Base-by-base conservation (phyloP, 1,140 invertebrate genomes). In the Camponotus pennsylvanicus region DNA sequence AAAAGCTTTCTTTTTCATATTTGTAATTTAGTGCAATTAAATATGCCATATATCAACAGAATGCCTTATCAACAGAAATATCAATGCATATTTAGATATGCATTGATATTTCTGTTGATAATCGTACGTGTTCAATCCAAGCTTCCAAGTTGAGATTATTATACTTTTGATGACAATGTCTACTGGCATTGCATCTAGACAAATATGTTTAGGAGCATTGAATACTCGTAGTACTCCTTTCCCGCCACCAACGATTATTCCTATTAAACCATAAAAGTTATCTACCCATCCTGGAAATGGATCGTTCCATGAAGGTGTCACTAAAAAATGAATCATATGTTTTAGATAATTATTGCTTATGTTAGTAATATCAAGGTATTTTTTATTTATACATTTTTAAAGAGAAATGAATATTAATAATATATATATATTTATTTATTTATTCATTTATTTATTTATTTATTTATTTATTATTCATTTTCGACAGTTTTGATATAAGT, bases 261-360 rank as follows among this genome's bases (percentile, higher is more conserved):
- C 98, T 55, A 98, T 97, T 4, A 98, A 98, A 13, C 98, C 98
- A 94, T 99, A 99, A 90, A 98, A 98, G 94, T 99, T 99, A 91
- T 99, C 99, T 11, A 99, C 96, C 99, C 99, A 99, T 1, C 98
- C 98, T 0, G 95, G 92, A 0, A 97, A 61, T 0, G 97, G 97
- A 55, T 98, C 97, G 0, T 92, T 84, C 18, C 96, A 59, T 9
- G 97, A 95, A 0, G 96, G 96, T 85, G 97, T 96, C 3, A 98
- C 97, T 97, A 55, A 55, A 49, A 79, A 8, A 55, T 27, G 0
- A 40, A 9, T 42, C 8, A 45, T 8, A 32, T 27, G 42, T 77
- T 6, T 61, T 77, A 77, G n/a, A 15, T 18, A 32, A 18, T 18
- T 42, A 42, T 37, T 34, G 11, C 8, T 32, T 21, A 49, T 15